Percentiles rank a stretch among this genome's conserved stretches.
Evolutionary conservation across 2,888 invertebrate genomes (phyloP).

Genomic region (Fissipunctia ypsillon): DNA sequence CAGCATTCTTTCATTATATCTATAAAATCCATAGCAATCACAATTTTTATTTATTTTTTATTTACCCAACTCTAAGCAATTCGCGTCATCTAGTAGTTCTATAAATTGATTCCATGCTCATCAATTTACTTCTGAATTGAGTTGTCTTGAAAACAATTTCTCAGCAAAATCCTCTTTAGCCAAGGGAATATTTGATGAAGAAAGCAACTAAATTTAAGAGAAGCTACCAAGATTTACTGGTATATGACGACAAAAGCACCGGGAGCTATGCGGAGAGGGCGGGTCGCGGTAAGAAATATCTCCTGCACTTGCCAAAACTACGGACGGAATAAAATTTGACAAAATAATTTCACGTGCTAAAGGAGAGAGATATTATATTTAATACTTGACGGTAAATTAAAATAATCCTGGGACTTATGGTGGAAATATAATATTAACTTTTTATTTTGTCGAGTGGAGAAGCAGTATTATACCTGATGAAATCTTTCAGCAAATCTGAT

Average conservation of each 20-base stretch:
- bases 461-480: neutral
- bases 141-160: conserved; percentile 57
- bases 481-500: neutral
- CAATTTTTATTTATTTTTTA: conserved; percentile 3
- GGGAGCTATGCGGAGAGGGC: conserved; percentile 76
- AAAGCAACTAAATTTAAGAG: conserved; percentile 81
- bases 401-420: neutral
- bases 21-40: neutral
- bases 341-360: conserved; percentile 67
- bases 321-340: conserved; percentile 75
- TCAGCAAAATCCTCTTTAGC: conserved; percentile 61
- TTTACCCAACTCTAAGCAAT: conserved; percentile 27
- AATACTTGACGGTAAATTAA: conserved; percentile 28
- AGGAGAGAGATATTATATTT: conserved; percentile 32
- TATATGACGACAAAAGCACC: conserved; percentile 83
- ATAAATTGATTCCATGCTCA: conserved; percentile 30
- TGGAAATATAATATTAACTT: neutral
- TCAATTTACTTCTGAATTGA: conserved; percentile 45
- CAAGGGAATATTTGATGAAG: conserved; percentile 71
- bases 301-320: conserved; percentile 80
- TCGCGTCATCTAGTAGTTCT: conserved; percentile 12
- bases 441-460: neutral
- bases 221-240: conserved; percentile 83
- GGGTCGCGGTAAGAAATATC: conserved; percentile 79
- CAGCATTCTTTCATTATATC: neutral